Evolutionary conservation across 1,140 invertebrate genomes (phyloP), one percentile per base, ranked within the genome.

Genomic region (Chrysopa pallens): DNA sequence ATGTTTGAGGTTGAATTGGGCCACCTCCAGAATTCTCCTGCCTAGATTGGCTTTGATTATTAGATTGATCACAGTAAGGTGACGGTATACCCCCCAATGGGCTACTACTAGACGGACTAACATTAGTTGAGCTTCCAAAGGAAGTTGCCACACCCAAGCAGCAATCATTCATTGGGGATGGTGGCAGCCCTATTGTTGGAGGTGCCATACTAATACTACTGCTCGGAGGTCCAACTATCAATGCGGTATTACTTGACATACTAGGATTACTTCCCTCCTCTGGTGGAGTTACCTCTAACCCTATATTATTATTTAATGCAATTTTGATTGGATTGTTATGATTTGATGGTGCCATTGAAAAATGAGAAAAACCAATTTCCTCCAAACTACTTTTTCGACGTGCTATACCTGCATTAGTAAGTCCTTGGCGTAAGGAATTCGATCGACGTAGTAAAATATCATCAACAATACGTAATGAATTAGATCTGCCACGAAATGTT

Each of bases 291-390:
- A 87, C 82, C 43, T 87, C 84, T 42, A 89, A 67, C 14, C 83
- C 84, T 42, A 89, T 88, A 53, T 80, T 85, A 23, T 80, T 83
- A 52, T 87, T 88, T 39, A 87, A 64, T 3, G 83, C 80, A 40
- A 88, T 84, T 60, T 86, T 85, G 38, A 86, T 85, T 29, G 80
- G 73, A 48, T 81, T 77, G 40, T 67, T 67, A 47, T 68, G 66
- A 46, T 69, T 70, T 49, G 73, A 72, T 46, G 72, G 59, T 33
- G 72, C 52, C 4, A 68, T 71, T 42, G 73, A 73, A 51, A 76
- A 78, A 51, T 83, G 78, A 31, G 78, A 80, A 42, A 86, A 70
- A 41, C 85, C 85, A 46, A 90, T 80, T 59, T 89, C 84, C 60
- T 89, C 85, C 29, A 85, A 65, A 53, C 82, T 86, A 58, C 79